Base-by-base conservation (phyloP, 2,797 vertebrate species). In the Eremophila alpestris region DNA sequence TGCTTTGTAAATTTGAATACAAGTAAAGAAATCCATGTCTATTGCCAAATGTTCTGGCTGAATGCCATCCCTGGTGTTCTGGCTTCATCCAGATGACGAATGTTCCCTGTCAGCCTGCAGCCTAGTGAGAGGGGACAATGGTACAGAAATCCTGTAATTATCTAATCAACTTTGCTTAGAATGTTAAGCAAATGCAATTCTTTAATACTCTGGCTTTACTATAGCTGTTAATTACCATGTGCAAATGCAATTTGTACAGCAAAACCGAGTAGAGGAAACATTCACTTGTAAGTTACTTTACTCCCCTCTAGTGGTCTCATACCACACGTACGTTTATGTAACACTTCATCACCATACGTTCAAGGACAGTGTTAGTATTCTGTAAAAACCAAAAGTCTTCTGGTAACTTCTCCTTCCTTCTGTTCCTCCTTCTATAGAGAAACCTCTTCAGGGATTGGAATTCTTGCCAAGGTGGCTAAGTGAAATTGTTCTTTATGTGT, bases 241-340 rank as follows among this genome's bases (percentile, higher is more conserved):
- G 55, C 81, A 95, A 96, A 94, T 58, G 43, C 65, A 94, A 90
- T 95, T 95, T 96, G 77, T 93, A 78, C 76, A 84, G 76, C 55
- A 79, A 78, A 96, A 54, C 65, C 36, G 26, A 87, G 87, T 14
- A 55, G 82, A 85, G 89, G 83, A 67, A 90, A 52, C 48, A 14
- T 64, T 94, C 70, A 63, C 87, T 88, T 95, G 90, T 94, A 90
- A 97, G 95, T 94, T 96, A 89, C 96, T 97, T 97, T 97, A 96
- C 97, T 97, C 92, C 98, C 98, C 96, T 95, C 97, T 97, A 97
- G 97, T 97, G 97, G 98, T 80, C 91, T 93, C 83, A 13, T 24
- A 10, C 58, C 59, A 82, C 64, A 88, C 4, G 12, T 78, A 46
- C 86, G 83, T 91, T 79, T 92, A 80, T 79, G 12, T 92, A 94